Percentiles rank a stretch among this genome's conserved stretches.
phyloP scores from a whole-genome alignment of 2,113 vertebrate genomes.

The Sprattus sprattus region DNA sequence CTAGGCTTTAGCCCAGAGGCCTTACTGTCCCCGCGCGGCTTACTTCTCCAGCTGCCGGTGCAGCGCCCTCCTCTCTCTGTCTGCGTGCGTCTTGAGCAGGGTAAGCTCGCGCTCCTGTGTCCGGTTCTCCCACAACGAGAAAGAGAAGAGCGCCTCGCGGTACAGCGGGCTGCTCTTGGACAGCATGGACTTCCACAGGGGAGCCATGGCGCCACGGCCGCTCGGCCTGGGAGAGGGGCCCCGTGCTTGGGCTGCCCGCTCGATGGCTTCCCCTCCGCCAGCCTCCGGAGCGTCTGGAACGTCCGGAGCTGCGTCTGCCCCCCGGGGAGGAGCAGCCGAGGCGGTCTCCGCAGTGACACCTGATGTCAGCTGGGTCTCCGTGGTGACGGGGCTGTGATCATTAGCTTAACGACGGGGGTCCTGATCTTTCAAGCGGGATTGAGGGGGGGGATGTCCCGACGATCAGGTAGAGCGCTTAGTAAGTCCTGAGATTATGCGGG shows the following conservation, averaged over 20 bases:
- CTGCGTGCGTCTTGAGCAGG: constrained; percentile 65
- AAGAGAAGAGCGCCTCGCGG: constrained; percentile 75
- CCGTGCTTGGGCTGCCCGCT: constrained; percentile 29
- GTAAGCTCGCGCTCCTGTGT: constrained; percentile 70
- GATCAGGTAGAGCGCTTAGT: constrained; percentile 25
- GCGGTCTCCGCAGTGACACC: constrained; percentile 15
- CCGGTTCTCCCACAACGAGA: constrained; percentile 72
- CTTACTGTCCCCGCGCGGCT: neutral
- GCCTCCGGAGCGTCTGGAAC: neutral
- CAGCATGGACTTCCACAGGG: constrained; percentile 75
- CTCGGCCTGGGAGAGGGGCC: neutral
- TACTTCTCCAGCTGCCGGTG: constrained; percentile 70
- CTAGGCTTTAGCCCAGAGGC: neutral
- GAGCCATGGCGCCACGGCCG: constrained; percentile 62
- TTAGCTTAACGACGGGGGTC: constrained; percentile 1
- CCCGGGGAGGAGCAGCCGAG: neutral
- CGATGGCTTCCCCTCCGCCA: neutral
- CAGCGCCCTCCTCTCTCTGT: constrained; percentile 64
- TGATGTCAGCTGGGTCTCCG: constrained; percentile 32
- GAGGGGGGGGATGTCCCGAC: constrained; percentile 19
- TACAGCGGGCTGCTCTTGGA: constrained; percentile 75
- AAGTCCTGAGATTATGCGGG: constrained; percentile 59
- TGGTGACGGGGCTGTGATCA: constrained; percentile 32
- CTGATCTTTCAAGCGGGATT: too few species aligned
- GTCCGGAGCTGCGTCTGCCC: neutral